Evolutionary conservation across 2,113 vertebrate species (phyloP).

Genomic region (Dicrurus megarhynchus): DNA sequence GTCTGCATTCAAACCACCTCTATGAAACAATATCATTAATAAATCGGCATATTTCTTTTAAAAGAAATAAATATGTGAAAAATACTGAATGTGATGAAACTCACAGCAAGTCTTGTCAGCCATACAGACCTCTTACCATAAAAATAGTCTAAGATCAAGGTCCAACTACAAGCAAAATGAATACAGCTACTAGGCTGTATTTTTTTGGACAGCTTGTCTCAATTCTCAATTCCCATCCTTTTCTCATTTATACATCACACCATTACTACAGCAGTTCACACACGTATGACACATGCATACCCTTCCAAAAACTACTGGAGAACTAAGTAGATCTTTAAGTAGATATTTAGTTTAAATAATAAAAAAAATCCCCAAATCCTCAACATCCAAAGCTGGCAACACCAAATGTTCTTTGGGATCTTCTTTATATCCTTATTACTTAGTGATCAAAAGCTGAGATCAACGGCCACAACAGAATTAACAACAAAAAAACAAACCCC

Average conservation of each 20-base stretch:
- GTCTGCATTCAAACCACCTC: background rate
- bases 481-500: fast-evolving
- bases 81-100: background rate
- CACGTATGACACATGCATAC: fast-evolving
- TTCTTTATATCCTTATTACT: background rate
- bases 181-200: background rate
- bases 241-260: background rate
- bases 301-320: background rate
- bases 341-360: background rate
- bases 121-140: background rate
- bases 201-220: background rate
- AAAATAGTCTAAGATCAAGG: background rate
- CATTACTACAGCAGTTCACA: background rate
- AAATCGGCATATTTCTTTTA: background rate
- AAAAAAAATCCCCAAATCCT: background rate
- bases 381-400: background rate
- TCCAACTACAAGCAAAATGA: background rate
- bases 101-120: background rate
- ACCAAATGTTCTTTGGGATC: background rate
- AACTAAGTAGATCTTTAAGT: background rate
- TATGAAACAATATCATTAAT: background rate
- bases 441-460: background rate
- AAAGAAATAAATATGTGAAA: background rate
- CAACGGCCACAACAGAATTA: background rate
- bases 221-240: background rate